Base-by-base conservation (phyloP, 2,113 vertebrate species). In the Neodon shergylaensis region DNA sequence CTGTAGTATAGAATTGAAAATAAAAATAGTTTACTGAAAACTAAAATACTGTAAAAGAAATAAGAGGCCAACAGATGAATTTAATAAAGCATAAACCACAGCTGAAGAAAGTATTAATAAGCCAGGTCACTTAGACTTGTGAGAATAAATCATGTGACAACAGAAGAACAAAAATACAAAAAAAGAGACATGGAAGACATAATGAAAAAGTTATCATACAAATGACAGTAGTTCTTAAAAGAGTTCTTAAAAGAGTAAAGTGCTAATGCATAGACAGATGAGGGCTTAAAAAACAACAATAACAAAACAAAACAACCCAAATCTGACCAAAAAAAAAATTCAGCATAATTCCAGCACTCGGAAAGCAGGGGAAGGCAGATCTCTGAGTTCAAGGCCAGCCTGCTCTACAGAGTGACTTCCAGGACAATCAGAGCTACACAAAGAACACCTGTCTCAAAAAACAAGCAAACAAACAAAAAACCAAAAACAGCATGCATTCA, bases 1-100 rank as follows among this genome's bases (percentile, higher is more conserved):
- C 79, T 94, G 93, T 61, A 95, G 42, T 44, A 94, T 72, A 88
- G 19, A 93, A 92, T 54, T 72, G 21, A 68, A 95, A 95, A 91
- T 52, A 92, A 87, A 66, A 90, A 63, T 12, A 92, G 82, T 9
- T 19, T 22, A 94, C 14, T 73, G 13, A 88, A 89, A 86, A 58
- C 24, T 81, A 93, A 84, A 79, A 63, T 49, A 58, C 49, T 94
- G 68, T 42, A 90, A 84, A 77, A 92, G 58, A 96, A 93, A 76
- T 3, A 85, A 78, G 63, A 81, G 90, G 78, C 68, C 74, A 82
- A 39, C n/a, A 70, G 68, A 61, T 14, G 21, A 70, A 72, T 47
- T 88, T 85, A 88, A 88, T 3, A 93, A 61, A 11, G 68, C 36
- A 92, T 66, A 81, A 90, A 28, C 2, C 52, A 58, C 19, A 94